Evolutionary conservation across 1,140 invertebrate genomes (phyloP).

Genomic region (Drosophila sp.): DNA sequence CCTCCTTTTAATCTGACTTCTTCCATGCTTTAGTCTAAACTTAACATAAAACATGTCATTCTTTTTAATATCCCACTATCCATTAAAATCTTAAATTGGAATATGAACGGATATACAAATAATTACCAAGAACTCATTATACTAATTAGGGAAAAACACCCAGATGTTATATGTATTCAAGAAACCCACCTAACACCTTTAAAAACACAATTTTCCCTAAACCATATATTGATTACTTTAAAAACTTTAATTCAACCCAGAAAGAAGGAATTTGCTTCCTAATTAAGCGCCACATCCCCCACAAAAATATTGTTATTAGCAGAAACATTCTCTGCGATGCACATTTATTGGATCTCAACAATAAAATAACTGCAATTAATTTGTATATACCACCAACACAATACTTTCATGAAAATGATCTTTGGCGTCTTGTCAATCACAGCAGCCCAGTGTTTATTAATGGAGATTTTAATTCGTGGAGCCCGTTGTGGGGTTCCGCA

Average conservation of each 20-base stretch:
- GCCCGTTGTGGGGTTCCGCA: not conserved
- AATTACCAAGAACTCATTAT: not conserved
- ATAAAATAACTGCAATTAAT: not conserved
- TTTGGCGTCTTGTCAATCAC: not conserved
- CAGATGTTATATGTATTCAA: not conserved
- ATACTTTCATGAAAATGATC: not conserved
- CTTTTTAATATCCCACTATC: not conserved
- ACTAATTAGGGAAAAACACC: not conserved
- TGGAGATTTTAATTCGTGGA: not conserved
- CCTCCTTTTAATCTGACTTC: too few relatives aligned
- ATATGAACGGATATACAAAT: constrained; percentile 6
- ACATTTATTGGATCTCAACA: not conserved
- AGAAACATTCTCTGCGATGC: too few relatives aligned
- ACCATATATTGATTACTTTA: too few relatives aligned
- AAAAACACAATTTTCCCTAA: too few relatives aligned
- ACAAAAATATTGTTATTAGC: too few relatives aligned
- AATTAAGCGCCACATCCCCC: too few relatives aligned
- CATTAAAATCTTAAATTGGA: not conserved
- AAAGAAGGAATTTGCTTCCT: not conserved
- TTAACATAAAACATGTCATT: not conserved
- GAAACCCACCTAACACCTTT: not conserved
- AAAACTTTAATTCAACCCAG: not conserved
- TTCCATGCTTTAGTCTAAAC: too few relatives aligned
- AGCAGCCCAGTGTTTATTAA: not conserved
- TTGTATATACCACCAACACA: not conserved